These are phyloP conservation scores for Schizaphis graminum DNA, from an alignment of 2,888 invertebrate species.

Conservation along the genomic window DNA sequence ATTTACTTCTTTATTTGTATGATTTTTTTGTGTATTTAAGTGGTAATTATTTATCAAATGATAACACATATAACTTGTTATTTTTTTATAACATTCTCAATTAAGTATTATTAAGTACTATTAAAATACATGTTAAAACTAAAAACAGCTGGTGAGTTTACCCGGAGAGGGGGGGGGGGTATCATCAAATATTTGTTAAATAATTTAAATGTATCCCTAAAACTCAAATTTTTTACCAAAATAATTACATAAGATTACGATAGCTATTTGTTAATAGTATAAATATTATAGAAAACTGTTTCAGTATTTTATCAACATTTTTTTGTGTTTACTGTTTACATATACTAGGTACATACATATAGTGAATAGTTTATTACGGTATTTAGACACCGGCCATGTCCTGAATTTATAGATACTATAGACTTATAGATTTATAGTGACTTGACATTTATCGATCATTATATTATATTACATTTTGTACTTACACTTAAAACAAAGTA, in stretches of 20 bases:
- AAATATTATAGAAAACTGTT: neutral
- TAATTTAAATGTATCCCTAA: neutral
- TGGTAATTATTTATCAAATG: neutral
- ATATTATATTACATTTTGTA: neutral
- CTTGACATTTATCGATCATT: neutral
- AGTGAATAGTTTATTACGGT: too few relatives aligned
- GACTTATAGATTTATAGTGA: neutral
- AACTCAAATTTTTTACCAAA: neutral
- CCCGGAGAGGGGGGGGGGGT: neutral
- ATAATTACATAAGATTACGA: too few relatives aligned
- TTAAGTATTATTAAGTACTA: too few relatives aligned
- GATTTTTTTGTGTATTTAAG: neutral
- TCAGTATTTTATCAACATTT: neutral
- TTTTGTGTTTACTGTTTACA: too few relatives aligned
- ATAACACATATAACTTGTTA: neutral
- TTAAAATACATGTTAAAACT: neutral
- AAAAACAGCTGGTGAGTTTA: neutral
- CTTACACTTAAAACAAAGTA: neutral
- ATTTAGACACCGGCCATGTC: neutral
- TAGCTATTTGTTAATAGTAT: neutral
- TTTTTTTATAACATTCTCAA: neutral
- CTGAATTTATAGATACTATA: neutral
- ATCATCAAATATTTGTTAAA: neutral
- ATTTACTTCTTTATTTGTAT: neutral
- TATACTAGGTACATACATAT: too few relatives aligned